A percentile compares a stretch with the other conserved stretches of the same genome.
phyloP scores from a whole-genome alignment of 2,888 invertebrate genomes.

The Flabesymbios commensalis region DNA sequence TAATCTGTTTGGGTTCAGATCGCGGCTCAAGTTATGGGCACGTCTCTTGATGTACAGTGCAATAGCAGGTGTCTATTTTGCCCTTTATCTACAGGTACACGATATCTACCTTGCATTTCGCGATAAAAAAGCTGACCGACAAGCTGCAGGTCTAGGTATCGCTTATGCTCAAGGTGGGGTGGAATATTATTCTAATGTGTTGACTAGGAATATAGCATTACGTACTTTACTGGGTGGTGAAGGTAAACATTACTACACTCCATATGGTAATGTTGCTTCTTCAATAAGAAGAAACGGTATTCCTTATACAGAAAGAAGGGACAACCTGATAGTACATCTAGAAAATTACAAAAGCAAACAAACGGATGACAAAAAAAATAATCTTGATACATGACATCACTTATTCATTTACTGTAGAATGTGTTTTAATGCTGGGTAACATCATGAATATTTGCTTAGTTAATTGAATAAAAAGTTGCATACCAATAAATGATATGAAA shows the following conservation, averaged over 20 bases:
- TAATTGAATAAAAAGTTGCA: too few species aligned
- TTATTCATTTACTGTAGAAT: too few species aligned
- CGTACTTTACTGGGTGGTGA: constrained; percentile 70
- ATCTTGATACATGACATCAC: too few species aligned
- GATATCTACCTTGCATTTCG: constrained; percentile 70
- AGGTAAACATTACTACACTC: constrained; percentile 58
- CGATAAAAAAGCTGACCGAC: constrained; percentile 71
- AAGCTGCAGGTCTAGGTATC: constrained; percentile 63
- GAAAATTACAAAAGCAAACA: neutral
- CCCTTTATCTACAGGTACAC: constrained; percentile 70
- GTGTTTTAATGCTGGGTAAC: too few species aligned
- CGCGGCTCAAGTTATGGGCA: constrained; percentile 63
- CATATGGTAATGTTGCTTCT: constrained; percentile 20
- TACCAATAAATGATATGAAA: too few species aligned
- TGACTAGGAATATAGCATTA: constrained; percentile 76
- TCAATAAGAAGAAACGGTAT: constrained; percentile 19
- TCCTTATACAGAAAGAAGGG: constrained; percentile 13
- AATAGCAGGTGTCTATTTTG: constrained; percentile 67
- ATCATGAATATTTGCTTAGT: too few species aligned
- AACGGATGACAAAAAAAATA: neutral
- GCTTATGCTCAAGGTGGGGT: constrained; percentile 75
- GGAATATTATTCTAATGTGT: constrained; percentile 75
- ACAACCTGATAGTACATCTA: constrained; percentile 9
- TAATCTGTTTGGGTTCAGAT: constrained; percentile 64
- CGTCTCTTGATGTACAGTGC: constrained; percentile 67